Evolutionary conservation across 2,797 vertebrate genomes (phyloP).

Genomic region (Morelia viridis): DNA sequence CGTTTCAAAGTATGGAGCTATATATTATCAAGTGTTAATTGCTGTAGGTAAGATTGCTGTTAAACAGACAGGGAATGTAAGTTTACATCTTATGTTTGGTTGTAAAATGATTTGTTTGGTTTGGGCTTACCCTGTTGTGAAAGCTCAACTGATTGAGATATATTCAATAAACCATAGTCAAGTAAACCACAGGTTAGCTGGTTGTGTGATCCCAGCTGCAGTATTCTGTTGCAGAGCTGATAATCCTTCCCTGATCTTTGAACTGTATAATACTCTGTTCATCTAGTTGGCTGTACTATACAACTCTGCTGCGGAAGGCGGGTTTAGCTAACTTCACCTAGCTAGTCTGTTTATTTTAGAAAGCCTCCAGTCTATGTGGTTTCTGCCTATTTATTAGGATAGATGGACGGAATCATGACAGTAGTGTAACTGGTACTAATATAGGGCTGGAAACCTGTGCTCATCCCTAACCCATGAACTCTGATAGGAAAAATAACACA

Average conservation of each 20-base stretch:
- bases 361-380: neutral
- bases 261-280: neutral
- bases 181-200: neutral
- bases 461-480: neutral
- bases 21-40: constrained; percentile 9
- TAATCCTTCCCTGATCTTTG: neutral
- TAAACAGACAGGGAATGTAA: neutral
- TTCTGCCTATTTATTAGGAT: neutral
- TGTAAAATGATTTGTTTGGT: neutral
- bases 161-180: neutral
- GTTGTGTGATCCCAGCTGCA: neutral
- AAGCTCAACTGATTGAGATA: neutral
- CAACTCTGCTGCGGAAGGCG: neutral
- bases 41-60: neutral
- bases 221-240: neutral
- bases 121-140: neutral
- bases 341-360: neutral
- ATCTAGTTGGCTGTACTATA: neutral
- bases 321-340: neutral
- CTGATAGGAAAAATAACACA: neutral
- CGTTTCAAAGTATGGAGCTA: neutral
- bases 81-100: neutral
- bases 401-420: neutral
- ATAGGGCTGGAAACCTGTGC: neutral
- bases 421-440: neutral